phyloP scores from a whole-genome alignment of 1,140 invertebrate genomes.

The Mizuhopecten yessoensis region DNA sequence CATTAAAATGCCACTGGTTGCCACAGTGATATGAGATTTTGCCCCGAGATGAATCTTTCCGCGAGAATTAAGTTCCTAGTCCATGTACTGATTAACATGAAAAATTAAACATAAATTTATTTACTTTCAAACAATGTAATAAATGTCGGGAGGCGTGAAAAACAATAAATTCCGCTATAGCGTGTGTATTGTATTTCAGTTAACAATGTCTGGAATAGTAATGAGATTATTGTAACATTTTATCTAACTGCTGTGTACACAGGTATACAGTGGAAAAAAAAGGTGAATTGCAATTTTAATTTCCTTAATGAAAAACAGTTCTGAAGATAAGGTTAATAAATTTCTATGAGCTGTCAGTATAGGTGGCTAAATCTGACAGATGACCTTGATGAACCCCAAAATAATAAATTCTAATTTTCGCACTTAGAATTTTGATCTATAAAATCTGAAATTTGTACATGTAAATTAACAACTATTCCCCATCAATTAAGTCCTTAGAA shows the following conservation, averaged over 20 bases:
- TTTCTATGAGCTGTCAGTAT: neutral
- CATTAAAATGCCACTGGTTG: slow-evolving; percentile 32
- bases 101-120: slow-evolving; percentile 40
- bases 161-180: neutral
- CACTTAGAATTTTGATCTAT: slow-evolving; percentile 21
- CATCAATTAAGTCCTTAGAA: slow-evolving; percentile 9
- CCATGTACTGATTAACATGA: neutral
- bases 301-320: slow-evolving; percentile 39
- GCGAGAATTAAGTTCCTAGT: neutral
- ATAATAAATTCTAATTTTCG: slow-evolving; percentile 40
- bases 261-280: neutral
- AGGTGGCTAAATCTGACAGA: neutral
- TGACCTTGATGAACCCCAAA: neutral
- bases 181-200: neutral
- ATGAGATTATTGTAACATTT: too few species aligned
- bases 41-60: neutral
- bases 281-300: neutral
- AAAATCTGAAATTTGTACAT: slow-evolving; percentile 5
- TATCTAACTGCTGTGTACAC: neutral
- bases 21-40: slow-evolving; percentile 27
- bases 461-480: neutral
- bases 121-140: slow-evolving; percentile 29
- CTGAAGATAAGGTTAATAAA: slow-evolving; percentile 28
- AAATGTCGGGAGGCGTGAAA: slow-evolving; percentile 37
- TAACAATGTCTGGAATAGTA: neutral